Evolutionary conservation across 2,888 invertebrate genomes (phyloP), one percentile per base, ranked within the genome.

Genomic region (Noctua fimbriata): DNA sequence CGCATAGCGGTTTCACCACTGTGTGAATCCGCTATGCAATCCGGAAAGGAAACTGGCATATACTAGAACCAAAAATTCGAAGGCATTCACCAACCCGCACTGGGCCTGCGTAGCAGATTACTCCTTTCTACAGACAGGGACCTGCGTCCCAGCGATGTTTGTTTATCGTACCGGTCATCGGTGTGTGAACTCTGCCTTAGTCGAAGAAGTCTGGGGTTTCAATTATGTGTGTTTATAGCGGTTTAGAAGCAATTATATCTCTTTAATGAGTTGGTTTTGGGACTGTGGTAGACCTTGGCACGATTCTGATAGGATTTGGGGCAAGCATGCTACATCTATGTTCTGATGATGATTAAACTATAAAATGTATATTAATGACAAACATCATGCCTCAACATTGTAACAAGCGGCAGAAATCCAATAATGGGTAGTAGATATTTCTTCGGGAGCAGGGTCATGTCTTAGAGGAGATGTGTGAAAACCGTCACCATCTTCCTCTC

Each of bases 211-310:
- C 44, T 70, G 14, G 32, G 44, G 71, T 81, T 80, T 52, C 41
- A 58, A 69, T 44, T 49, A 58, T 21, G 32, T 18, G 52, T 63
- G 69, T 21, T 21, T 12, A 52, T 76, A 14, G n/a, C 18, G 32
- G n/a, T 75, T 84, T 73, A 74, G 69, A n/a, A 65, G 72, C 49
- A 69, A 69, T 83, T 55, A 76, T n/a, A 52, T 63, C 55, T 81
- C 16, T 85, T 75, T 84, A 67, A 80, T 71, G 47, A 71, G n/a
- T 75, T 55, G 66, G 14, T 47, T 69, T 73, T 73, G 21, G 41
- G 16, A 77, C 7, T 12, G 24, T 14, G 32, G 41, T 21, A 12
- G 18, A 76, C 75, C 70, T 67, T 84, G 85, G 32, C 41, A 66
- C n/a, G n/a, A 18, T 67, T 75, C 21, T 36, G 2, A 67, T 74